Conservation (phyloP, 2,888 invertebrate genomes). For the Chymomyza procnemis region DNA sequence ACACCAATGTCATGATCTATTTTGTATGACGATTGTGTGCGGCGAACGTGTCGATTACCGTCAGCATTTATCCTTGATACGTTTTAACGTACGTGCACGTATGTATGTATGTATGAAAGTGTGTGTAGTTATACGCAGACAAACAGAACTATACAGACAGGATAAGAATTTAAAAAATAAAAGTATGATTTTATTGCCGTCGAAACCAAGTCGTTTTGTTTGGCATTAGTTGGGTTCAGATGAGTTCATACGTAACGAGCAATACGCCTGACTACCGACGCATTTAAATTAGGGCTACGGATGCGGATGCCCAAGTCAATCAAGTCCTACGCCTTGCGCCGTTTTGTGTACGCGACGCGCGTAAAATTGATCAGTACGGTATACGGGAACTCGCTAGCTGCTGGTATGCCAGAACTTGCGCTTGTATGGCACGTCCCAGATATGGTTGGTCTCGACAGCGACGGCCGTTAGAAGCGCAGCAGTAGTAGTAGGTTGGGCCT, state of each 20-base stretch:
- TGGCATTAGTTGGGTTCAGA: slow-evolving; percentile 12
- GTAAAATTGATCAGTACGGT: slow-evolving; percentile 42
- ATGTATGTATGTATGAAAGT: slow-evolving; percentile 28
- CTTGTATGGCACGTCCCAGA: slow-evolving; percentile 58
- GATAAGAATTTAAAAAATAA: slow-evolving; percentile 2
- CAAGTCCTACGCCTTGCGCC: slow-evolving; percentile 19
- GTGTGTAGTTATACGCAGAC: slow-evolving; percentile 31
- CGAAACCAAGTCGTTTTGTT: slow-evolving; percentile 8
- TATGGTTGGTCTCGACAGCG: slow-evolving; percentile 49
- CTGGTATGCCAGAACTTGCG: slow-evolving; percentile 46
- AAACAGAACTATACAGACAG: slow-evolving; percentile 2
- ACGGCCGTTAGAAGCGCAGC: background rate
- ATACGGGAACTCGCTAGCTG: background rate
- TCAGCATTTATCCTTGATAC: slow-evolving; percentile 63
- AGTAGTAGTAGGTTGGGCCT: background rate
- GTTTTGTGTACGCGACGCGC: slow-evolving; percentile 32
- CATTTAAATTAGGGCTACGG: slow-evolving; percentile 70
- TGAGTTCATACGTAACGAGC: background rate
- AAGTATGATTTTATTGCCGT: slow-evolving; percentile 6
- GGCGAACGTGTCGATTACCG: slow-evolving; percentile 64
- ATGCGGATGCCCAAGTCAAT: slow-evolving; percentile 32
- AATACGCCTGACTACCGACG: slow-evolving; percentile 26
- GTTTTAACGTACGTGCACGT: slow-evolving; percentile 13
- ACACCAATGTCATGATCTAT: background rate
- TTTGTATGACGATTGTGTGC: slow-evolving; percentile 23